Evolutionary conservation across 2,888 invertebrate species (phyloP).

Genomic region (Vesta saturnalis): DNA sequence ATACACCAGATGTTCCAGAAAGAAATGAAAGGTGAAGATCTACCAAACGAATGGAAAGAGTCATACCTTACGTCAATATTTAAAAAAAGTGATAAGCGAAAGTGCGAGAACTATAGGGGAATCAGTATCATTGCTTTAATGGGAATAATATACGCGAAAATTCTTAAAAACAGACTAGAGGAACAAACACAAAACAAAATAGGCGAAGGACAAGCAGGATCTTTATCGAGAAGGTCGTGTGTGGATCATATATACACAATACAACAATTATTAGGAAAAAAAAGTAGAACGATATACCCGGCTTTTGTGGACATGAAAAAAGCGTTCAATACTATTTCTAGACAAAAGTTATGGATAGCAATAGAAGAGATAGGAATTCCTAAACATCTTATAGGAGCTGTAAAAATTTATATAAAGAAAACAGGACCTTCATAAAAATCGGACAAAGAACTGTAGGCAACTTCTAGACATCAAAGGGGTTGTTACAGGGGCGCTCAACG

Average conservation of each 20-base stretch:
- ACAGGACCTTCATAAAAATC: too few species aligned
- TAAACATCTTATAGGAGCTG: background rate
- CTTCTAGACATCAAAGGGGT: background rate
- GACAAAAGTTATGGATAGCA: background rate
- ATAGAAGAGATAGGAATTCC: conserved; percentile 6
- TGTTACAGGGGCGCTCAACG: too few species aligned
- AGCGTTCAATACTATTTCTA: too few species aligned
- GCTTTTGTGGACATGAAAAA: background rate
- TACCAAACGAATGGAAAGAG: background rate
- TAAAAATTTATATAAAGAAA: too few species aligned
- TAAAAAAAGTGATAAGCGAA: background rate
- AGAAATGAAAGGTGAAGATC: too few species aligned
- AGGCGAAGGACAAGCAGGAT: background rate
- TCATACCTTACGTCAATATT: background rate
- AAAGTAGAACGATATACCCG: conserved; percentile 7
- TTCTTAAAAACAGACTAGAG: too few species aligned
- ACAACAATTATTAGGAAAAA: background rate
- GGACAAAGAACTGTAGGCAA: too few species aligned
- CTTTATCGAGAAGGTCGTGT: too few species aligned
- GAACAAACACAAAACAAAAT: too few species aligned
- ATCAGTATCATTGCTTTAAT: background rate
- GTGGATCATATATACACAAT: background rate
- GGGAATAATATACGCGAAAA: too few species aligned
- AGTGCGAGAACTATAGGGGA: background rate
- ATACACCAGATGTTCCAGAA: too few species aligned